Evolutionary conservation across 1,140 invertebrate genomes (phyloP).

Genomic region (Drosophila arawakana): DNA sequence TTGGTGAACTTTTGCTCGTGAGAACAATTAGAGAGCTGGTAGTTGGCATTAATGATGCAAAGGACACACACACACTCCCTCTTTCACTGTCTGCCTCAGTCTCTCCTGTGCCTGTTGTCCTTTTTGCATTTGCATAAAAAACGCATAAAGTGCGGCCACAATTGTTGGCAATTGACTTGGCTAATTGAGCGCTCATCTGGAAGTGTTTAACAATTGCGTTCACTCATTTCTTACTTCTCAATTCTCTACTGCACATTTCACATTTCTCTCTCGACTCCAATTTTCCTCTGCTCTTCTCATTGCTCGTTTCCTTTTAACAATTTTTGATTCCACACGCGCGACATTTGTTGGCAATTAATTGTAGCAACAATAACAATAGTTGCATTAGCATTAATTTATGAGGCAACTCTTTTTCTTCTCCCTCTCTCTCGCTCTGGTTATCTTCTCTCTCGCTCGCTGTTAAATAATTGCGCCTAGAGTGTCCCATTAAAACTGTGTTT

Average conservation of each 20-base stretch:
- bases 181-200: conserved; percentile 66
- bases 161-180: conserved; percentile 32
- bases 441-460: conserved; percentile 8
- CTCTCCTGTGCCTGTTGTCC: conserved; percentile 4
- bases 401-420: conserved; percentile 16
- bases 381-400: conserved; percentile 65
- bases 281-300: background rate
- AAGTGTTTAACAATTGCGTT: conserved; percentile 29
- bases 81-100: background rate
- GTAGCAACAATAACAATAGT: conserved; percentile 65
- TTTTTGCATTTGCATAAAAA: conserved; percentile 73
- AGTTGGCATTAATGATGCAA: conserved; percentile 59
- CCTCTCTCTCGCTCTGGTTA: background rate
- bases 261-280: background rate
- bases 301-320: background rate
- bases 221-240: background rate
- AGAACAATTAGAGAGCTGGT: conserved; percentile 50
- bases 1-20: conserved; percentile 15
- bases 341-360: conserved; percentile 73
- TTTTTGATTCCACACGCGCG: conserved; percentile 27
- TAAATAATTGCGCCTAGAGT: conserved; percentile 48
- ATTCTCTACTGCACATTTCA: background rate
- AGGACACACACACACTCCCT: background rate
- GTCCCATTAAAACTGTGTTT: conserved; percentile 51
- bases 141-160: conserved; percentile 63